Base-by-base conservation (phyloP, 92 coral and sea anemone species). In the Ricordea florida region DNA sequence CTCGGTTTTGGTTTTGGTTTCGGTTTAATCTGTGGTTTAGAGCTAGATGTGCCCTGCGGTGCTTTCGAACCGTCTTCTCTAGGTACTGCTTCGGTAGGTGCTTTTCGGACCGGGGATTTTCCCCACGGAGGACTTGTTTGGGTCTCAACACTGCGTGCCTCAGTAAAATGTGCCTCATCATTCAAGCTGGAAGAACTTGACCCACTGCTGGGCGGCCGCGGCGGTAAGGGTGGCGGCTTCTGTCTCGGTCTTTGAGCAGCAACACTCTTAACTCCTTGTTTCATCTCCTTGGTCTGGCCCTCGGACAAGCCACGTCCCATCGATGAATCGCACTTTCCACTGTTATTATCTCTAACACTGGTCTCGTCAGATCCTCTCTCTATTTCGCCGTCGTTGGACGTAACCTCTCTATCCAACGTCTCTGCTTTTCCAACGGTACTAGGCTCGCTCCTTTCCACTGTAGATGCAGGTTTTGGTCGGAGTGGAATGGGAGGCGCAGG, bases 1-100 rank as follows among this genome's bases (percentile, higher is more conserved):
- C 69, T 70, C 17, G 90, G 78, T 71, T 80, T 90, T 11, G 86
- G 89, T 68, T 78, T 90, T n/a, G 96, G 89, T 79, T 90, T 90
- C 0, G 92, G 87, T 60, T 72, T 73, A 28, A 84, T 68, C 13
- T 78, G 48, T 2, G 88, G 88, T 56, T 83, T 83, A 37, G 34
- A 47, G 21, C 40, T 40, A 34, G 46, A 38, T 6, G 53, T 49
- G 10, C 28, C 25, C 14, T 24, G 27, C 10, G 79, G 79, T 13
- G 8, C 38, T 56, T 35, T 35, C 48, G 59, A 30, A 16, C 57
- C 25, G 25, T 29, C 38, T 16, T 67, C 50, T 46, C 38, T 47
- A 1, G 71, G 23, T 24, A 49, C 53, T 31, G 65, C 43, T 8
- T 29, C 5, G 50, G 44, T 51, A 13, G 33, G 71, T 11, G 8